phyloP scores from a whole-genome alignment of 2,797 vertebrate genomes.

The Poecilia wingei region DNA sequence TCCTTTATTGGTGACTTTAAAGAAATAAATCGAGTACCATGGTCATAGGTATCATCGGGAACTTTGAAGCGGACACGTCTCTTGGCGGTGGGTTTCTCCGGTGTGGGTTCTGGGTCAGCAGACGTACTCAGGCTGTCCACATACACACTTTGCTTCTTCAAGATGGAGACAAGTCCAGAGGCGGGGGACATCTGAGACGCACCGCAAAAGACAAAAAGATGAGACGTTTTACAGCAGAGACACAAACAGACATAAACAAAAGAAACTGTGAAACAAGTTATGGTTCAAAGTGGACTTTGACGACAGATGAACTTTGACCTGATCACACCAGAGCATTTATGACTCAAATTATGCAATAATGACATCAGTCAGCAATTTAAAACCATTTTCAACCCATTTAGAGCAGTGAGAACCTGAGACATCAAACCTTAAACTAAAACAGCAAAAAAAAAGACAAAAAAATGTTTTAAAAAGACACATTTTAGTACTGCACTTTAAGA shows the following conservation, averaged over 20 bases:
- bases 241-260: neutral
- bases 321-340: neutral
- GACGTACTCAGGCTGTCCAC: slow-evolving; percentile 48
- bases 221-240: neutral
- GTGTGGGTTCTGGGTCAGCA: slow-evolving; percentile 47
- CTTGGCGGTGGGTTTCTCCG: slow-evolving; percentile 78
- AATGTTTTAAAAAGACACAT: neutral
- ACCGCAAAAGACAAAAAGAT: neutral
- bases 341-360: neutral
- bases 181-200: slow-evolving; percentile 83
- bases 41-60: slow-evolving; percentile 88
- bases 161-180: slow-evolving; percentile 91
- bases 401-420: neutral
- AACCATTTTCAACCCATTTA: neutral
- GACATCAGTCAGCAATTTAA: slow-evolving; percentile 3
- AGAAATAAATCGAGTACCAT: slow-evolving; percentile 77
- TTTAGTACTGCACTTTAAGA: neutral
- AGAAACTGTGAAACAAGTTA: neutral
- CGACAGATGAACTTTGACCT: slow-evolving; percentile 21
- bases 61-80: slow-evolving; percentile 93
- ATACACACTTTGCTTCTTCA: slow-evolving; percentile 85
- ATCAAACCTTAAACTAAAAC: neutral
- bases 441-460: neutral
- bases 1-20: neutral
- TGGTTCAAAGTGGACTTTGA: neutral